These are phyloP conservation scores for Megaceryle alcyon DNA, from an alignment of 2,797 vertebrate species.

Conservation along the genomic window DNA sequence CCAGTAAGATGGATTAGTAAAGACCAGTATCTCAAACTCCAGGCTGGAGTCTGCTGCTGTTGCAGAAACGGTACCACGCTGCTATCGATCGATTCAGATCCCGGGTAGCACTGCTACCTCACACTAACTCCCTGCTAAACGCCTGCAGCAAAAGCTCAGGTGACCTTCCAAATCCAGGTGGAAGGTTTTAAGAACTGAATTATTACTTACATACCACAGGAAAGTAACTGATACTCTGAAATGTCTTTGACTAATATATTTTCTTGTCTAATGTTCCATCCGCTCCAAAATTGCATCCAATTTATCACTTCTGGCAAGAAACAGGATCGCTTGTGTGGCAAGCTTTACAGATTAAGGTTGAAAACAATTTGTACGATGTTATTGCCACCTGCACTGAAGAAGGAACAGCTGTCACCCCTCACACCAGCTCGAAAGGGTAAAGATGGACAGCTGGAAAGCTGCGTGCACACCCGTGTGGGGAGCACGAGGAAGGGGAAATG, in stretches of 20 bases:
- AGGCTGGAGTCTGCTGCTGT: conserved; percentile 6
- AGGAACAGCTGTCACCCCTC: conserved; percentile 26
- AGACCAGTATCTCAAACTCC: conserved; percentile 9
- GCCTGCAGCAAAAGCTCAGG: conserved; percentile 51
- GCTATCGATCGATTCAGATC: neutral
- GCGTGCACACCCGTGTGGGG: neutral
- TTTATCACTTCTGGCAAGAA: conserved; percentile 58
- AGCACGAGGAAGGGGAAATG: neutral
- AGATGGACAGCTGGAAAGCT: neutral
- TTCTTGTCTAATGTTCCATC: conserved; percentile 59
- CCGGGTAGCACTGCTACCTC: neutral
- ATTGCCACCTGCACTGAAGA: conserved; percentile 6
- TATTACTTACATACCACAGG: conserved; percentile 41
- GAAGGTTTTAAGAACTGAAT: conserved; percentile 62
- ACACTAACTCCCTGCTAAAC: conserved; percentile 2
- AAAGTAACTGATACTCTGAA: conserved; percentile 65
- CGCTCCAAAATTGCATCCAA: conserved; percentile 1
- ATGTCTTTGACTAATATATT: conserved; percentile 48
- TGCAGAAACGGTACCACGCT: neutral
- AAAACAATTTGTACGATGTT: conserved; percentile 29
- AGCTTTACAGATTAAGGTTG: neutral
- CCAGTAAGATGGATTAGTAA: neutral
- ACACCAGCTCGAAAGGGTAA: neutral
- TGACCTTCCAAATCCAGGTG: conserved; percentile 57
- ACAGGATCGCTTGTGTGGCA: conserved; percentile 7